A percentile compares a stretch with the other conserved stretches of the same genome.
Evolutionary conservation across 2,888 invertebrate species (phyloP).

Genomic region (Pterostichus madidus): DNA sequence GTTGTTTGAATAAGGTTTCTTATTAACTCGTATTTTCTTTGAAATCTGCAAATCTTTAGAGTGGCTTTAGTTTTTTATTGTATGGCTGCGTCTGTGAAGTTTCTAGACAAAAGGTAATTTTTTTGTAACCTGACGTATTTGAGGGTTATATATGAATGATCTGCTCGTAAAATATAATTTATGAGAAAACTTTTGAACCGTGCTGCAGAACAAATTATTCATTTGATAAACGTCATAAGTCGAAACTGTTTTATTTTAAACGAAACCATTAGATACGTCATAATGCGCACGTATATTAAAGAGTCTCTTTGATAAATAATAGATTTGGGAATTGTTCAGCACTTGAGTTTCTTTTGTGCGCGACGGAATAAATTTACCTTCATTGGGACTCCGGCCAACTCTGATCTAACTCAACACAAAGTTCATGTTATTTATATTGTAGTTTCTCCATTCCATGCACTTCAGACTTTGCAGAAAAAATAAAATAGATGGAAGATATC

Average conservation of each 20-base stretch:
- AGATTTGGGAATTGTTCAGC: constrained; percentile 7
- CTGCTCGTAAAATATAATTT: constrained; percentile 2
- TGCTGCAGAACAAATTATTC: constrained; percentile 4
- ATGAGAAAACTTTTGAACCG: constrained; percentile 14
- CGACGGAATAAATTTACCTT: constrained; percentile 33
- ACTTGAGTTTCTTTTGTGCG: constrained; percentile 30
- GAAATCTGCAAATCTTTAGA: constrained; percentile 19
- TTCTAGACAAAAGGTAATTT: constrained; percentile 28
- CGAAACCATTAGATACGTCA: constrained; percentile 15
- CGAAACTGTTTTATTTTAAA: neutral
- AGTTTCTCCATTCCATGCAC: constrained; percentile 1
- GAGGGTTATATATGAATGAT: constrained; percentile 2
- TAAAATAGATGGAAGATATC: constrained; percentile 10
- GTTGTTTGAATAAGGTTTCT: neutral
- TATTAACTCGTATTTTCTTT: constrained; percentile 8
- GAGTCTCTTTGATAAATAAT: constrained; percentile 11
- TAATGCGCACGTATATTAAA: constrained; percentile 29
- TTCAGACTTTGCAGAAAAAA: neutral
- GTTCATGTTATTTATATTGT: constrained; percentile 54
- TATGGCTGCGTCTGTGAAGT: constrained; percentile 7
- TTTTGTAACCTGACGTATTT: neutral
- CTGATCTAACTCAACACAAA: constrained; percentile 25
- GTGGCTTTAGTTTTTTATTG: constrained; percentile 3
- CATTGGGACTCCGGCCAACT: constrained; percentile 36
- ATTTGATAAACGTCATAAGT: constrained; percentile 24